Evolutionary conservation across 2,797 vertebrate species (phyloP).

Genomic region (Sebastes oblongus): DNA sequence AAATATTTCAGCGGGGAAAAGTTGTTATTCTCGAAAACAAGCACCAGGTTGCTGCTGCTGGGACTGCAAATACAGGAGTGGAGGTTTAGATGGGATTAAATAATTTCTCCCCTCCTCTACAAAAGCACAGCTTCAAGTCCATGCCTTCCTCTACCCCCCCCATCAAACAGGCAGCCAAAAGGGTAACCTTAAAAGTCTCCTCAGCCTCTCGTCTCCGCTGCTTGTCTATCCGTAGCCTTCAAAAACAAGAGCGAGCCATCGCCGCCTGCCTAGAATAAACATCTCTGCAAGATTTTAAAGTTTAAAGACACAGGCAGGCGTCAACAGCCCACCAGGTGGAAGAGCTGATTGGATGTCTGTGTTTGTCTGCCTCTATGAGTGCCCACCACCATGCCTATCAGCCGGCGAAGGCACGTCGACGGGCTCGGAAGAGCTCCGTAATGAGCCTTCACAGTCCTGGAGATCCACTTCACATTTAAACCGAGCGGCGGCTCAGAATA

Average conservation of each 20-base stretch:
- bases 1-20: background rate
- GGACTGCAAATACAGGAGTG: slow-evolving; percentile 9
- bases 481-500: background rate
- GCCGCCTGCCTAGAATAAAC: slow-evolving; percentile 22
- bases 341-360: slow-evolving; percentile 6
- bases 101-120: slow-evolving; percentile 8
- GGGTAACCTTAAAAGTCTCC: slow-evolving; percentile 52
- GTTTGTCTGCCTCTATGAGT: background rate
- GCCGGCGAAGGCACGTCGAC: background rate
- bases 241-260: slow-evolving; percentile 11
- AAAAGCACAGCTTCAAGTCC: slow-evolving; percentile 25
- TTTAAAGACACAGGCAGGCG: slow-evolving; percentile 30
- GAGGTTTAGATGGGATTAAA: slow-evolving; percentile 34
- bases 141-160: background rate
- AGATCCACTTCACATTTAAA: slow-evolving; percentile 41
- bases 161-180: slow-evolving; percentile 63
- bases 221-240: slow-evolving; percentile 1
- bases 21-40: slow-evolving; percentile 12
- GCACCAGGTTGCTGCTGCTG: background rate
- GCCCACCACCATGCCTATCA: background rate
- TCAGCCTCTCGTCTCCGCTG: slow-evolving; percentile 23
- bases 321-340: slow-evolving; percentile 16
- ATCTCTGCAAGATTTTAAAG: slow-evolving; percentile 17
- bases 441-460: slow-evolving; percentile 38
- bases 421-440: slow-evolving; percentile 21